Conservation (phyloP, 2,888 invertebrate genomes). For the Coleophora deauratella region DNA sequence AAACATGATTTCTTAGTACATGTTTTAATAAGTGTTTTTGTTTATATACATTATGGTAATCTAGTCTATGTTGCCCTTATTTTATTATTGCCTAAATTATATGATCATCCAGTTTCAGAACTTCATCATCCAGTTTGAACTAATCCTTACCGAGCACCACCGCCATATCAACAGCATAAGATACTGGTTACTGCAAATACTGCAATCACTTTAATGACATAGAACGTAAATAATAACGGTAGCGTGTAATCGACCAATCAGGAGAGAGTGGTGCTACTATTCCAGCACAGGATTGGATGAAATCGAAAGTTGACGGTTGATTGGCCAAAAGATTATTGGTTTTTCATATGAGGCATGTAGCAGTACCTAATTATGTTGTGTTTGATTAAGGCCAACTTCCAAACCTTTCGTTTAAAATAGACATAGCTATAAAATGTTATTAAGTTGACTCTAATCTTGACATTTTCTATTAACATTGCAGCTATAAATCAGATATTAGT, state of each 20-base stretch:
- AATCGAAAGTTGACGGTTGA: slow-evolving; percentile 40
- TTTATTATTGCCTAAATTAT: too few species aligned
- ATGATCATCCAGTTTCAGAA: too few species aligned
- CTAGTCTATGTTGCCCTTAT: too few species aligned
- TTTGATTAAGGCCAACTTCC: slow-evolving; percentile 16
- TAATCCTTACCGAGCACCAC: too few species aligned
- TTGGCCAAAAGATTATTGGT: slow-evolving; percentile 28
- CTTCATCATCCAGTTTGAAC: too few species aligned
- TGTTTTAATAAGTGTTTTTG: too few species aligned
- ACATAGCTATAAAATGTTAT: neutral
- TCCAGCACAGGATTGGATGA: slow-evolving; percentile 31
- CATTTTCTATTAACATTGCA: neutral
- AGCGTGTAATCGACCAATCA: slow-evolving; percentile 20
- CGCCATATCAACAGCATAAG: slow-evolving; percentile 7
- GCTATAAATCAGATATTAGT: neutral
- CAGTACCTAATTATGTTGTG: slow-evolving; percentile 12
- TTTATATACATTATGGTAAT: too few species aligned
- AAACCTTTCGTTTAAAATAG: neutral
- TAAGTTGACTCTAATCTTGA: neutral
- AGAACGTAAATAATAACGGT: slow-evolving; percentile 17
- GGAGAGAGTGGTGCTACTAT: slow-evolving; percentile 32
- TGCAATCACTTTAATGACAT: slow-evolving; percentile 18
- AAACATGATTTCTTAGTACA: too few species aligned
- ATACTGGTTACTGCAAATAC: neutral
- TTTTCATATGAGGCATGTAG: slow-evolving; percentile 24